Evolutionary conservation across 1,140 invertebrate genomes (phyloP), one percentile per base, ranked within the genome.

Genomic region (Goniozus legneri): DNA sequence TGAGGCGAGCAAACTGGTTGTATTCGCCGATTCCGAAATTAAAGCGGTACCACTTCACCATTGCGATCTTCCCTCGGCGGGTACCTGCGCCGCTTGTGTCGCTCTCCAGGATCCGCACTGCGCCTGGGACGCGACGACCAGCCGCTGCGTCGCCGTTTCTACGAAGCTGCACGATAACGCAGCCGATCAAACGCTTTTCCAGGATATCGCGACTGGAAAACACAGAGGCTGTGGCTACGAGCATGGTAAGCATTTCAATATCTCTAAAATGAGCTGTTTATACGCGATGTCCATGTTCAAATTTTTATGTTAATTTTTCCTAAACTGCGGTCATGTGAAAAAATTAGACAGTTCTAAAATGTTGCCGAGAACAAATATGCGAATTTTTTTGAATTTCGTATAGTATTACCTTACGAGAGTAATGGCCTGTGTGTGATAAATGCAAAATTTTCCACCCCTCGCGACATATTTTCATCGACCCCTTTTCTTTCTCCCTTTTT

Each of bases 91-190:
- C 45, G 84, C 87, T 44, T 99, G 97, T 76, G 86, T 99, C 0
- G 83, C 83, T 13, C 78, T 98, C 16, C 93, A 95, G 79, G 96
- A 98, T 77, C 96, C 96, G 1, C 94, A 98, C 72, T 99, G 97
- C 78, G 94, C 92, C 8, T 99, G 96, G 95, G 87, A 94, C 70
- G 82, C 84, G 19, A 84, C 84, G 40, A 81, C 84, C 49, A 79
- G 83, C 56, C 78, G 82, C 52, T 95, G 92, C 73, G 83, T 85
- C 27, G 82, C 85, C 52, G 81, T 87, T 15, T 79, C 78, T 49
- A 83, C 78, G 30, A 80, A 81, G 45, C 77, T 84, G 50, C 81
- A 85, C 54, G 82, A 82, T 50, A 84, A 80, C 63, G 80, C 82
- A 4, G 83, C 82, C 44, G 78, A 80, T 46, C 75, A 76, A 50